Evolutionary conservation across 2,888 invertebrate species (phyloP).

Genomic region (Platynereis dumerilii): DNA sequence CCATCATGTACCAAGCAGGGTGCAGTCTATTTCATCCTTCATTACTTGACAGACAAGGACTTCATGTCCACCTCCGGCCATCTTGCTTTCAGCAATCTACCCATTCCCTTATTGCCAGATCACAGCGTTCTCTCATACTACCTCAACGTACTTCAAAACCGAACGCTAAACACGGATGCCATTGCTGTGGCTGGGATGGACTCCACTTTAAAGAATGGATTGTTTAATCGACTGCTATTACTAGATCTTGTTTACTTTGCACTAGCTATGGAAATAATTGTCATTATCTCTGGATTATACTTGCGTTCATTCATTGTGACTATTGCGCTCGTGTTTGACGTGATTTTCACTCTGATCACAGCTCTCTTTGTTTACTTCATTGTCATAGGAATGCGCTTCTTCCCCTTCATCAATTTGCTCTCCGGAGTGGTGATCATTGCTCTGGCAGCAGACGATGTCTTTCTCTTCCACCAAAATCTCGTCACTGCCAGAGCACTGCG

Average conservation of each 20-base stretch:
- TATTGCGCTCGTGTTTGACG: not conserved
- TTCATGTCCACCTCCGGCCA: constrained; percentile 1
- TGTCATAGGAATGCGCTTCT: not conserved
- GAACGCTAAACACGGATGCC: not conserved
- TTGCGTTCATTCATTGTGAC: constrained; percentile 4
- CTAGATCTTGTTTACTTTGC: not conserved
- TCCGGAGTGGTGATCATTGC: constrained; percentile 2
- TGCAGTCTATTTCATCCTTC: not conserved
- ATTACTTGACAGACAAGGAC: not conserved
- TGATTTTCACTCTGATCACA: not conserved
- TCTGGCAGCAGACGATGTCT: constrained; percentile 8
- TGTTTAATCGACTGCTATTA: not conserved
- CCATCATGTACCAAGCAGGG: not conserved
- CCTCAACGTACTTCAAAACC: not conserved
- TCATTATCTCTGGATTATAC: not conserved
- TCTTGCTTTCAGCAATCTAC: not conserved
- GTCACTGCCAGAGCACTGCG: not conserved
- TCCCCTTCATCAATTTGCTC: constrained; percentile 4
- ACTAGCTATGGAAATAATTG: not conserved
- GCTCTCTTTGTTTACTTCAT: constrained; percentile 3
- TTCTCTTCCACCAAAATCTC: not conserved
- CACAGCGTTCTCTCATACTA: not conserved
- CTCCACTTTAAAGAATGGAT: not conserved
- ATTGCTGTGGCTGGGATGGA: not conserved
- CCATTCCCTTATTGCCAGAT: not conserved